Base-by-base conservation (phyloP, 92 coral and sea anemone species). In the Epizoanthus ramosus region DNA sequence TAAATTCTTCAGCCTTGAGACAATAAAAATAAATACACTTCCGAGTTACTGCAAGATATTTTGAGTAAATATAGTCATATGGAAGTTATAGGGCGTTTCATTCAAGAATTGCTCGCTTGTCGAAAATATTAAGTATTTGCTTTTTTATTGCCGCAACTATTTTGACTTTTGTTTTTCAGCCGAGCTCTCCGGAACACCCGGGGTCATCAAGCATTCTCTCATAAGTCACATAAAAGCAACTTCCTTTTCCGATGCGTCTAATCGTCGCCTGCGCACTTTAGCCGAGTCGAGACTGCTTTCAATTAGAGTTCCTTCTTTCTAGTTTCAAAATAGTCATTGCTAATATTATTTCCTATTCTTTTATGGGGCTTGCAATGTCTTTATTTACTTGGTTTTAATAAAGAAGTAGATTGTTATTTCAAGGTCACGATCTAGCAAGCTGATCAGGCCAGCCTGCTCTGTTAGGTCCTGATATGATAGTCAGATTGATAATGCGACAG, bases 211-310 rank as follows among this genome's bases (percentile, higher is more conserved):
- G 43, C 50, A 15, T 56, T 28, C 43, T 71, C 14, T 35, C 53
- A n/a, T 18, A 21, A 70, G 56, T 71, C 75, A 19, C 7, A 28
- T 65, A 65, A 65, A 63, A 50, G 54, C 71, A 70, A 70, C 56
- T 71, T 71, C 75, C 75, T 71, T 47, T 71, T 45, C 58, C 57
- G 23, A 8, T 58, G 24, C 35, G 4, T 39, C 73, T 14, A 15
- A 24, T 9, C 9, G 25, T 31, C 75, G 75, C 75, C 35, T 41
- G 57, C 35, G 39, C 75, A 43, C 3, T 71, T n/a, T 6, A 2
- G 10, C n/a, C 6, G 37, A 18, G 35, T 18, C 8, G 47, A 19
- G 18, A 50, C 54, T 50, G 54, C 54, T 50, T 50, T 10, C 54
- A 50, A 50, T 50, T 50, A 19, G 22, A 35, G 4, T 33, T 33